Evolutionary conservation across 2,797 vertebrate genomes (phyloP).

Genomic region (Sciurus carolinensis): DNA sequence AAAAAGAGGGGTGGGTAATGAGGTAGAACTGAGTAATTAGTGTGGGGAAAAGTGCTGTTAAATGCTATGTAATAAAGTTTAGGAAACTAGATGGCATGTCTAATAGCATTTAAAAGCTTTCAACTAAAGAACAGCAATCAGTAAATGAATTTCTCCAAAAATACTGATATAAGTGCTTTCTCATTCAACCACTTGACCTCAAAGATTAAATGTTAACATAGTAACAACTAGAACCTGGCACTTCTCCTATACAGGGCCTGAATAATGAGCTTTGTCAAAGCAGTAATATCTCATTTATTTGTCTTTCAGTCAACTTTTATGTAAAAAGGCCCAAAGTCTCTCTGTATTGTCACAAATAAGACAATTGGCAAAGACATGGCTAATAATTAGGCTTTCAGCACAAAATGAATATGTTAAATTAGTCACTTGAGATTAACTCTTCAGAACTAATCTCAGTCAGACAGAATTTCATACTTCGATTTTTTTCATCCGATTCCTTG

Average conservation of each 20-base stretch:
- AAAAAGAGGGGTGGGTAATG: background rate
- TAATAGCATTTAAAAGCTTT: constrained; percentile 35
- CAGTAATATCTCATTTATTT: constrained; percentile 60
- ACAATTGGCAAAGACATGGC: background rate
- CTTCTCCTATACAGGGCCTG: background rate
- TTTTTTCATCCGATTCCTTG: constrained; percentile 6
- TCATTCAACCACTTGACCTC: constrained; percentile 45
- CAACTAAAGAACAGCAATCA: background rate
- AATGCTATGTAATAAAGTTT: background rate
- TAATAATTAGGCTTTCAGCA: background rate
- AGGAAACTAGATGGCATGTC: background rate
- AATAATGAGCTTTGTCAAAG: constrained; percentile 57
- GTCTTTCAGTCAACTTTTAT: constrained; percentile 36
- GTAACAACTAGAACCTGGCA: background rate
- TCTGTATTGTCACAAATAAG: background rate
- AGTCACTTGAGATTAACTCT: background rate
- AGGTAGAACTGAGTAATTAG: background rate
- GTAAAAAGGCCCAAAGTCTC: background rate
- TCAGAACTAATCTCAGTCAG: constrained; percentile 44
- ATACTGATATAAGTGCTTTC: constrained; percentile 48
- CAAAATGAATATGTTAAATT: background rate
- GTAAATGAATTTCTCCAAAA: constrained; percentile 52
- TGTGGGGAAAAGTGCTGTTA: background rate
- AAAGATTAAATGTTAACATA: constrained; percentile 52
- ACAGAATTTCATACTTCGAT: constrained; percentile 25